Base-by-base conservation (phyloP, 2,888 invertebrate species). In the Polia nebulosa region DNA sequence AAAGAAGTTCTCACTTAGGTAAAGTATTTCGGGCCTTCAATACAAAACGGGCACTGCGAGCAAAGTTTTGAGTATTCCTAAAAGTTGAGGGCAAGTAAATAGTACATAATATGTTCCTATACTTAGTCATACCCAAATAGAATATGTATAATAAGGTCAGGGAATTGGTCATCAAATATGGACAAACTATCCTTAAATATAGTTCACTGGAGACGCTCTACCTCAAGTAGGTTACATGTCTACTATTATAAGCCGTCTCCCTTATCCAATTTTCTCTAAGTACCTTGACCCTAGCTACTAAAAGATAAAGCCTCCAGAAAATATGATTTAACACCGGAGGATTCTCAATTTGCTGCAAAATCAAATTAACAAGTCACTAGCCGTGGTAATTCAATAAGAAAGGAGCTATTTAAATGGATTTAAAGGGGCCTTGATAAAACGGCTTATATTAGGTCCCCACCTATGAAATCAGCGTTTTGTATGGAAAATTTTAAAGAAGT, bases 251-350 rank as follows among this genome's bases (percentile, higher is more conserved):
- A 52, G 51, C 41, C 44, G 41, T 56, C 65, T 58, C 29, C 36
- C 29, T 61, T 68, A 67, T 25, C 65, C 61, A 75, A 83, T 82
- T 76, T 76, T 20, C 39, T 68, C 52, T 44, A 52, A 83, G 78
- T 72, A 83, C 69, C 63, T 66, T 53, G 39, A 70, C 69, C 41
- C 9, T 20, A 45, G 25, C 61, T 36, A 44, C 52, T 67, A 55
- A 51, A 63, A 80, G 53, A 70, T 66, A 70, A 62, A 68, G 74
- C 47, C 34, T 44, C 39, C 52, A 60, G 62, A 63, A 69, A 79
- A 79, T 83, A 77, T 81, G 64, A 82, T 76, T 82, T 71, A 72
- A 82, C 69, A 72, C 59, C 34, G 61, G 76, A 64, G 65, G 67
- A 60, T 52, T 58, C 69, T 68, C 58, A 74, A 83, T 79, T 76